phyloP scores from a whole-genome alignment of 2,888 invertebrate species.

The Pocota personata region DNA sequence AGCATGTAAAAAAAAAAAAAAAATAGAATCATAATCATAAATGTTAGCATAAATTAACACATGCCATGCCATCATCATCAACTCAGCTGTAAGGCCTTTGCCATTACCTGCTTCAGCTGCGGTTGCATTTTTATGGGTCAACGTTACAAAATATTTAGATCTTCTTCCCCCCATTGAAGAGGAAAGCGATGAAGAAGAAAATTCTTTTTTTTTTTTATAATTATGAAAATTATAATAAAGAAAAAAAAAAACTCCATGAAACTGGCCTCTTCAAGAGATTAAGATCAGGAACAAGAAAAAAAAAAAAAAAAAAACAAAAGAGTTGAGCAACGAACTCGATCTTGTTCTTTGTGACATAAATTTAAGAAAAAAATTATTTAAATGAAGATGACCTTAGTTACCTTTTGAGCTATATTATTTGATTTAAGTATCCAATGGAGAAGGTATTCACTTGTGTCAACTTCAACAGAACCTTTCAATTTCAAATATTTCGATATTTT shows the following conservation, averaged over 20 bases:
- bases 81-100: constrained; percentile 31
- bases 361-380: constrained; percentile 2
- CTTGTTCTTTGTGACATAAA: constrained; percentile 1
- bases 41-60: constrained; percentile 62
- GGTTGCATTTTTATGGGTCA: constrained; percentile 67
- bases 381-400: constrained; percentile 32
- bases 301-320: constrained; percentile 24
- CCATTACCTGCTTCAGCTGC: constrained; percentile 26
- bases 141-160: constrained; percentile 67
- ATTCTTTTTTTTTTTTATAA: constrained; percentile 25
- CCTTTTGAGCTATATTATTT: constrained; percentile 8
- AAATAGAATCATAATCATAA: constrained; percentile 49
- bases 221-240: constrained; percentile 28
- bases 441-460: constrained; percentile 2
- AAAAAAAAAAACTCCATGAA: neutral
- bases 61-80: constrained; percentile 20
- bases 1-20: neutral
- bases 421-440: constrained; percentile 50
- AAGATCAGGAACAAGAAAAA: constrained; percentile 9
- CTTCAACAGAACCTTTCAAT: neutral
- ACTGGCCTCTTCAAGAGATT: constrained; percentile 5
- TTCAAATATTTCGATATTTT: neutral
- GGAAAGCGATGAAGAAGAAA: constrained; percentile 17
- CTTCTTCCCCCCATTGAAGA: neutral
- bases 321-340: constrained; percentile 46